Conservation (phyloP, 2,113 vertebrate genomes). For the Malaclemys terrapin region DNA sequence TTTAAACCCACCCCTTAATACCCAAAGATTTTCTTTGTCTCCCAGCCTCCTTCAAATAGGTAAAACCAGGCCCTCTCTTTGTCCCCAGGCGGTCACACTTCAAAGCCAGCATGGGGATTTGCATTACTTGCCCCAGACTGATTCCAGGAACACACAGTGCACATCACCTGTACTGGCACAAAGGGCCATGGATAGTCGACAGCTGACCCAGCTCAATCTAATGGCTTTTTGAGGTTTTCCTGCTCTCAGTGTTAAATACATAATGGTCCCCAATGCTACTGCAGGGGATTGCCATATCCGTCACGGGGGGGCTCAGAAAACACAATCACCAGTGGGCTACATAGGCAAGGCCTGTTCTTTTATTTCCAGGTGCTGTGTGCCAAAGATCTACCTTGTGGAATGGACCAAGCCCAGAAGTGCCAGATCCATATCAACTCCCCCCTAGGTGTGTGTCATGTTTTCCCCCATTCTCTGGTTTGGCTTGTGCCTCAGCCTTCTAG, state of each 20-base stretch:
- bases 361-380: not conserved
- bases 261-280: not conserved
- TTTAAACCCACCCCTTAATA: not conserved
- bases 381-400: rapidly evolving
- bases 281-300: not conserved
- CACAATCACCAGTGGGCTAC: not conserved
- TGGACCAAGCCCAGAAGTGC: not conserved
- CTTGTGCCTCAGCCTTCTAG: not conserved
- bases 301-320: not conserved
- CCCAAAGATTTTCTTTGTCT: not conserved
- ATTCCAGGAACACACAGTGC: not conserved
- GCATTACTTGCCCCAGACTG: not conserved
- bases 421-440: not conserved
- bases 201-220: not conserved
- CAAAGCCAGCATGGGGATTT: not conserved
- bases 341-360: not conserved
- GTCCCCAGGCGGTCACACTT: not conserved
- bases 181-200: not conserved
- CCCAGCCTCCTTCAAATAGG: not conserved
- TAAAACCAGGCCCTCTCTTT: not conserved
- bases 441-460: not conserved
- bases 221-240: not conserved
- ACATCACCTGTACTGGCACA: not conserved
- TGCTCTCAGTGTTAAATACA: not conserved
- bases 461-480: not conserved